Evolutionary conservation across 2,888 invertebrate species (phyloP).

Genomic region (Drosophila leonis): DNA sequence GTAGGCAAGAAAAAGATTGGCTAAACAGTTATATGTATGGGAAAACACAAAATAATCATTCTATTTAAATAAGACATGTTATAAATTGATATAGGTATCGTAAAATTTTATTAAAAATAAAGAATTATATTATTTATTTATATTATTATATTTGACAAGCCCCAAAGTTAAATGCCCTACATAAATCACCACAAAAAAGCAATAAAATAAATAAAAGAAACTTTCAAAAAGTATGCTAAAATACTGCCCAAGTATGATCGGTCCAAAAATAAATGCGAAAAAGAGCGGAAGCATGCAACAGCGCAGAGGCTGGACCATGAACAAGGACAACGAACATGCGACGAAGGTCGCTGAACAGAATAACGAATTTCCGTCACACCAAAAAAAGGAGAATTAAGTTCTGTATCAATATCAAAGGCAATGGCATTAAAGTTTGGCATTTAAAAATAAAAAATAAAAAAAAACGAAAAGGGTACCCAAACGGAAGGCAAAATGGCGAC

Average conservation of each 20-base stretch:
- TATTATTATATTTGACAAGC: no score
- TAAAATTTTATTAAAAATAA: no score
- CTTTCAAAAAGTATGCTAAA: constrained; percentile 52
- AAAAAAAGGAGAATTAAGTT: constrained; percentile 46
- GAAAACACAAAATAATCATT: background rate
- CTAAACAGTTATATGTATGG: background rate
- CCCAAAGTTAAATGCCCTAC: background rate
- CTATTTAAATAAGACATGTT: background rate
- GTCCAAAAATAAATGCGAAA: constrained; percentile 17
- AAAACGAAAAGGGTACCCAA: constrained; percentile 46
- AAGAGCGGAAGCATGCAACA: constrained; percentile 53
- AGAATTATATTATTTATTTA: no score
- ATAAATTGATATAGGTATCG: background rate
- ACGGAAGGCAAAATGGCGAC: constrained; percentile 78
- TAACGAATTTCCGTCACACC: constrained; percentile 66
- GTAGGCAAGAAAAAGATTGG: background rate
- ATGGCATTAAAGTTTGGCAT: constrained; percentile 49
- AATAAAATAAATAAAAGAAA: constrained; percentile 13
- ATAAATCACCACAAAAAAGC: constrained; percentile 38
- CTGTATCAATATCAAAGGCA: constrained; percentile 63
- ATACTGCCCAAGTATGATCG: constrained; percentile 10
- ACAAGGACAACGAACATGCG: constrained; percentile 39
- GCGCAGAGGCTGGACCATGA: constrained; percentile 35
- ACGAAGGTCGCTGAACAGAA: constrained; percentile 52
- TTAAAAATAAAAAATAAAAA: background rate